A percentile compares a stretch with the other conserved stretches of the same genome.
Conservation (phyloP, 2,797 vertebrate genomes). For the Iguana delicatissima region DNA sequence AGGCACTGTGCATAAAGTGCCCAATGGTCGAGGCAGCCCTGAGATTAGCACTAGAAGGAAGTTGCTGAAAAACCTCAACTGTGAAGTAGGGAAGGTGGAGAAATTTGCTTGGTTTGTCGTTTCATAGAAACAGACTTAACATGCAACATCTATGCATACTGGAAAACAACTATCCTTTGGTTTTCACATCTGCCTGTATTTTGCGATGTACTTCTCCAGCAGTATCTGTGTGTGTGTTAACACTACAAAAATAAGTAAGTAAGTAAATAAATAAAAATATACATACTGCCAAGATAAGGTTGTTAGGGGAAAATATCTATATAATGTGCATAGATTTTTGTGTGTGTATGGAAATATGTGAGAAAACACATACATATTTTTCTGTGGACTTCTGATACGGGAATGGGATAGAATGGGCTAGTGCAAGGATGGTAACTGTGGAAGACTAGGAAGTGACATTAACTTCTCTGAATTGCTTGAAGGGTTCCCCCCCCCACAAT, state of each 20-base stretch:
- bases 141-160: background rate
- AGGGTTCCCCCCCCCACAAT: too few relatives aligned
- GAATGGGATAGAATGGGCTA: too few relatives aligned
- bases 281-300: background rate
- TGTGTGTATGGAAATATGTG: background rate
- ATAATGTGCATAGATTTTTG: background rate
- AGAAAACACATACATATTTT: too few relatives aligned
- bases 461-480: too few relatives aligned
- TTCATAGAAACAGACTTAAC: background rate
- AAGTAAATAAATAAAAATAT: too few relatives aligned
- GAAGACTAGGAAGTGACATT: too few relatives aligned
- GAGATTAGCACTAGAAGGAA: background rate
- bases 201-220: background rate
- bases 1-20: too few relatives aligned
- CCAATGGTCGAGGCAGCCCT: too few relatives aligned
- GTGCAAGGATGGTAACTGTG: too few relatives aligned
- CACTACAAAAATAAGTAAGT: background rate
- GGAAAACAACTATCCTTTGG: background rate
- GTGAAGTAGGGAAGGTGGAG: background rate
- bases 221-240: too few relatives aligned
- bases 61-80: background rate
- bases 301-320: background rate
- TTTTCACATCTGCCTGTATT: background rate
- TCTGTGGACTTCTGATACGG: too few relatives aligned
- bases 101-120: background rate